Evolutionary conservation across 2,113 vertebrate species (phyloP).

Genomic region (Hippocampus zosterae): DNA sequence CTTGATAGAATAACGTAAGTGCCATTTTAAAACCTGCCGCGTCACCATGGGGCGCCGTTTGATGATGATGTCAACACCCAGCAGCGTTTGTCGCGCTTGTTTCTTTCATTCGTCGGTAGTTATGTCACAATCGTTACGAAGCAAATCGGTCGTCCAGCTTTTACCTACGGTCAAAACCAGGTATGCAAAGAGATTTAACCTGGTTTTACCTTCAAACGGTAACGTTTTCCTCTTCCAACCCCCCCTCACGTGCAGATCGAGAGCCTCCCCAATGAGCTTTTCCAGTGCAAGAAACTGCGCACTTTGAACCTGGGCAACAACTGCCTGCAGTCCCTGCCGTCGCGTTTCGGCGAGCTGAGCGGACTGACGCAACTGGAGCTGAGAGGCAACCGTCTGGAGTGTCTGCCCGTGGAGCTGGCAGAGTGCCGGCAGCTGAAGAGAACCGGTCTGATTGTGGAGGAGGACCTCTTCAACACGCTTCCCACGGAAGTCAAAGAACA

Average conservation of each 20-base stretch:
- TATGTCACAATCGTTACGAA: neutral
- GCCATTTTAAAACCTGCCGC: no score
- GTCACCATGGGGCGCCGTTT: no score
- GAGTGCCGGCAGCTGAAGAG: constrained; percentile 91
- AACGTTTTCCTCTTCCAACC: neutral
- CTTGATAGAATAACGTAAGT: no score
- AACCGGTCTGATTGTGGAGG: constrained; percentile 90
- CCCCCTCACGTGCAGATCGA: constrained; percentile 78
- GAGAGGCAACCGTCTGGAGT: constrained; percentile 90
- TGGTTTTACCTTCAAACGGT: neutral
- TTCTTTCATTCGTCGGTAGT: no score
- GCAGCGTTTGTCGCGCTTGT: no score
- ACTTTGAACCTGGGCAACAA: constrained; percentile 96
- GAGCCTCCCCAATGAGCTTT: constrained; percentile 89
- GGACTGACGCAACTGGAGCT: constrained; percentile 91
- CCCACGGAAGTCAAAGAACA: constrained; percentile 92
- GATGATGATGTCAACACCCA: no score
- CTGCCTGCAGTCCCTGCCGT: constrained; percentile 86
- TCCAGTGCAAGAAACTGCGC: constrained; percentile 95
- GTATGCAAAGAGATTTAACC: neutral
- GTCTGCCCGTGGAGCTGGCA: constrained; percentile 92
- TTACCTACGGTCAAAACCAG: neutral
- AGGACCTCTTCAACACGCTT: constrained; percentile 91
- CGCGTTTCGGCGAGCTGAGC: constrained; percentile 90
- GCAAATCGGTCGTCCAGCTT: neutral